Base-by-base conservation (phyloP, 2,797 vertebrate genomes). In the Todus mexicanus region DNA sequence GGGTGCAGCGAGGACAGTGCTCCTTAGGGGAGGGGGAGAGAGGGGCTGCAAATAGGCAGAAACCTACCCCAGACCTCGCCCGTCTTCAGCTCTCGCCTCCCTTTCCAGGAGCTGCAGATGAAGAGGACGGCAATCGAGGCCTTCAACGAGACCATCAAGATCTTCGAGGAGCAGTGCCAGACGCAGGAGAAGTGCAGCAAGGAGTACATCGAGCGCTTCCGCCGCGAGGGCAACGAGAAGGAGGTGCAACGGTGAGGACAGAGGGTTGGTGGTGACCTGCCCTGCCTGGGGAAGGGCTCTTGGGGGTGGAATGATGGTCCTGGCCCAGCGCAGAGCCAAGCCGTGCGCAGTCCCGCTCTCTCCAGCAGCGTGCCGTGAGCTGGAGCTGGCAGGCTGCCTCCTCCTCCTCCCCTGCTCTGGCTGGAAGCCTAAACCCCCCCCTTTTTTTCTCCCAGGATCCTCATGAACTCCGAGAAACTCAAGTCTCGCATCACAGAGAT, bases 141-240 rank as follows among this genome's bases (percentile, higher is more conserved):
- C 81, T 99, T 99, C 96, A 98, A 98, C 1, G 98, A 99, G 95
- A 99, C 98, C 7, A 99, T 99, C 96, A 98, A 98, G 95, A 99
- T 99, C 96, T 99, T 99, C 10, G 99, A 99, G 47, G 98, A 99
- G 90, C 98, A 99, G 94, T 98, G 98, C 89, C 98, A 99, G 97
- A 99, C 98, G 0, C 98, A 99, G 87, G 98, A 99, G 93, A 98
- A 98, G 38, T 99, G 98, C 97, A 99, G 98, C 98, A 98, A 98
- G 96, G 98, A 99, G 64, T 99, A 98, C 90, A 98, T 99, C 1
- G 98, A 99, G 95, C 99, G 98, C 94, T 99, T 99, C 97, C 98
- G 98, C 15, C 96, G 98, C 3, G 98, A 99, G 85, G 98, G 98
- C 93, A 98, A 98, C 4, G 98, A 97, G 65, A 98, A 98, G 96